Evolutionary conservation across 2,113 vertebrate species (phyloP).

Genomic region (Petrocephalus microphthalmus): DNA sequence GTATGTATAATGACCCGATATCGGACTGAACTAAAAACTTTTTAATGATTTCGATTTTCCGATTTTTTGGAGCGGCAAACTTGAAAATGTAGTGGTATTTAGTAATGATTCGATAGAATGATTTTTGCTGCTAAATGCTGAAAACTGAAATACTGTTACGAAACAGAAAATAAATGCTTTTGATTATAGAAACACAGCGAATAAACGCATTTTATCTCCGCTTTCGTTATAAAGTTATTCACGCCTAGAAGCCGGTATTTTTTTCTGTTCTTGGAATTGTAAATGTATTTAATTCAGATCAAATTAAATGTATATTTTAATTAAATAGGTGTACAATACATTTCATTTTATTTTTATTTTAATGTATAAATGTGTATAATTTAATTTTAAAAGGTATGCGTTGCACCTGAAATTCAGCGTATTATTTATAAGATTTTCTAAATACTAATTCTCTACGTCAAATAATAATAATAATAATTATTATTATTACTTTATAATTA

Average conservation of each 20-base stretch:
- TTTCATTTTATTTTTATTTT: neutral
- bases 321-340: neutral
- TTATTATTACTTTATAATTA: neutral
- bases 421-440: neutral
- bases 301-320: neutral
- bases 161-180: neutral
- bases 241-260: neutral
- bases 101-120: neutral
- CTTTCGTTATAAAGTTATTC: neutral
- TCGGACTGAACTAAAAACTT: neutral
- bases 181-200: neutral
- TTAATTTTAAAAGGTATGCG: neutral
- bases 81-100: neutral
- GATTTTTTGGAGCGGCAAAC: neutral
- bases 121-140: neutral
- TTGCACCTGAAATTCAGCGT: neutral
- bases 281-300: neutral
- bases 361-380: neutral
- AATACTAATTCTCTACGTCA: neutral
- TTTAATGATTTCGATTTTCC: neutral
- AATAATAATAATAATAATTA: neutral
- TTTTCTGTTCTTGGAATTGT: neutral
- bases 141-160: neutral
- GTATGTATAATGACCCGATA: neutral
- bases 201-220: neutral